These are phyloP conservation scores for Galleria mellonella DNA, from an alignment of 1,140 invertebrate species.

Conservation along the genomic window DNA sequence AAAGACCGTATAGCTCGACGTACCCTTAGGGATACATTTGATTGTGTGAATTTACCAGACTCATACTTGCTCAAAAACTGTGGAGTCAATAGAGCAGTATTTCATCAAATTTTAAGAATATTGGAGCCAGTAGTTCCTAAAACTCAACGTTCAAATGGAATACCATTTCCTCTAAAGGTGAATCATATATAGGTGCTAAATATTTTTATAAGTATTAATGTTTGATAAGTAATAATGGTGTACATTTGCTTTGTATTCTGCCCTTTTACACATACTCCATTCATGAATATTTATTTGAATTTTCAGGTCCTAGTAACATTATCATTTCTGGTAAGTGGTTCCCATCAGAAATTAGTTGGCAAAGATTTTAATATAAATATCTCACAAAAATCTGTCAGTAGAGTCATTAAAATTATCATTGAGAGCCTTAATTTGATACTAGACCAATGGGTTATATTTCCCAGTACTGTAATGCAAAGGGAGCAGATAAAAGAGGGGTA, in stretches of 20 bases:
- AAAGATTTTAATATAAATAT: constrained; percentile 35
- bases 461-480: constrained; percentile 19
- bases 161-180: constrained; percentile 37
- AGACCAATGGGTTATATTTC: constrained; percentile 31
- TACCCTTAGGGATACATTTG: constrained; percentile 18
- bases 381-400: constrained; percentile 37
- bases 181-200: background rate
- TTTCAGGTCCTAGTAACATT: constrained; percentile 32
- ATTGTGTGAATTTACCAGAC: constrained; percentile 30
- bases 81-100: constrained; percentile 25
- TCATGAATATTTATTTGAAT: background rate
- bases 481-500: constrained; percentile 37
- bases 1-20: constrained; percentile 22
- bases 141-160: constrained; percentile 34
- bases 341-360: constrained; percentile 32
- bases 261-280: background rate
- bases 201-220: background rate
- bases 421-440: constrained; percentile 33
- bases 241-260: background rate
- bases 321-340: constrained; percentile 33
- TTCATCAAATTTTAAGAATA: constrained; percentile 28
- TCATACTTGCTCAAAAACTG: constrained; percentile 27
- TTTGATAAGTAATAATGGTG: background rate
- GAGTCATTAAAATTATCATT: constrained; percentile 32
- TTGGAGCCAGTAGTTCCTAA: constrained; percentile 35